Conservation (phyloP, 2,888 invertebrate genomes). For the Tenthredo amoena region DNA sequence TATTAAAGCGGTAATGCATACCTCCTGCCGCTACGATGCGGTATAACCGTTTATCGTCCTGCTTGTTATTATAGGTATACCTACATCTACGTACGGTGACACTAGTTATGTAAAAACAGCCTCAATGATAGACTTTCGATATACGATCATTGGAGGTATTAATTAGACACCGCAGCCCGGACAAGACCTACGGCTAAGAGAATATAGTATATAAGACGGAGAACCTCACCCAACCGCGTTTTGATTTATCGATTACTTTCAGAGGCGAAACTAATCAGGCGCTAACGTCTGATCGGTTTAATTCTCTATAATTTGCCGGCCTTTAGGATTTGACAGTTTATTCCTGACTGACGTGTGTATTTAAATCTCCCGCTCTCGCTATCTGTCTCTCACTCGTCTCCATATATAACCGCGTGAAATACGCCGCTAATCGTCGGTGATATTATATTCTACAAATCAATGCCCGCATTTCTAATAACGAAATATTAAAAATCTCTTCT, state of each 20-base stretch:
- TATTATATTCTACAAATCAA: no score
- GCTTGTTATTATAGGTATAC: no score
- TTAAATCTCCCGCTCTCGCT: neutral
- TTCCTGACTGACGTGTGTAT: constrained; percentile 25
- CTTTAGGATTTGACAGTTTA: constrained; percentile 1
- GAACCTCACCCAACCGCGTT: neutral
- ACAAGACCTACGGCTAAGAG: neutral
- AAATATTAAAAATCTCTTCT: no score
- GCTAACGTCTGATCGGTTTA: constrained; percentile 20
- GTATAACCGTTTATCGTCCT: neutral
- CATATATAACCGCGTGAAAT: no score
- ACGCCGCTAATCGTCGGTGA: no score
- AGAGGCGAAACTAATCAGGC: constrained; percentile 21
- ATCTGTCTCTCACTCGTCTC: neutral
- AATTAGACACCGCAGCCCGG: neutral
- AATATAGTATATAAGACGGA: neutral
- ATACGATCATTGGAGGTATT: constrained; percentile 15
- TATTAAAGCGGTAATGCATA: constrained; percentile 13
- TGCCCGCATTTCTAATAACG: no score
- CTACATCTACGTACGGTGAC: neutral
- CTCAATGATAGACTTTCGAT: neutral
- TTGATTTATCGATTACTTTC: constrained; percentile 24
- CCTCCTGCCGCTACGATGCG: neutral
- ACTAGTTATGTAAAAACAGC: neutral
- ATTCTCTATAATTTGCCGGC: constrained; percentile 22